Evolutionary conservation across 2,113 vertebrate species (phyloP).

Genomic region (Vulpes vulpes): DNA sequence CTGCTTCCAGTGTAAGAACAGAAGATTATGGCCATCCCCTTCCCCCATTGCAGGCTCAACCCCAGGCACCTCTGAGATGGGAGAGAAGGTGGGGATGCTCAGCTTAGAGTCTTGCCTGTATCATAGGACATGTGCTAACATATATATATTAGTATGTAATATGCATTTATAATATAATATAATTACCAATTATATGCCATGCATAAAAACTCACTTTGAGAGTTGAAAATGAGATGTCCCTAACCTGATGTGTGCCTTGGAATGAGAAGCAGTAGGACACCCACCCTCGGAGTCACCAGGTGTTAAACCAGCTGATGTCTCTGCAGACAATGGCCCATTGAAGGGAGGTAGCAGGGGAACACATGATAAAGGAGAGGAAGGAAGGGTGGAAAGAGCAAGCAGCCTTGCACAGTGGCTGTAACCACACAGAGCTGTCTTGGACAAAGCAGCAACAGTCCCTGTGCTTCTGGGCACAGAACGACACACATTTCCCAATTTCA

Average conservation of each 20-base stretch:
- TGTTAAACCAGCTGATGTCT: not conserved
- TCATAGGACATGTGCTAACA: too few species aligned
- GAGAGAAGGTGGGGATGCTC: accelerated
- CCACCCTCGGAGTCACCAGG: not conserved
- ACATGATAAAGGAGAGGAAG: not conserved
- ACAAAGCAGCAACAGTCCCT: not conserved
- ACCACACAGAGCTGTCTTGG: not conserved
- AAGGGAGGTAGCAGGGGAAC: not conserved
- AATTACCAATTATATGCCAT: not conserved
- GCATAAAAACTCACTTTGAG: not conserved
- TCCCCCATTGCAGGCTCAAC: not conserved
- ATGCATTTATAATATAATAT: too few species aligned
- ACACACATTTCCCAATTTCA: not conserved
- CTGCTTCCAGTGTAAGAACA: accelerated
- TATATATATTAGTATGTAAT: accelerated
- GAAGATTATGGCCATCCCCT: too few species aligned
- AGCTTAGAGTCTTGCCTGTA: not conserved
- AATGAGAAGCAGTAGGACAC: too few species aligned
- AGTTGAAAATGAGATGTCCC: not conserved
- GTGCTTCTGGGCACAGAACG: accelerated
- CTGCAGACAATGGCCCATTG: accelerated
- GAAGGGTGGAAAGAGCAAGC: accelerated
- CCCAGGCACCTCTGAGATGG: accelerated
- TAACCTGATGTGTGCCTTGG: accelerated
- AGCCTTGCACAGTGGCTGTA: accelerated